Percentiles rank a stretch among this genome's conserved stretches.
Evolutionary conservation across 1,140 invertebrate species (phyloP).

Genomic region (Drosophila prosaltans): DNA sequence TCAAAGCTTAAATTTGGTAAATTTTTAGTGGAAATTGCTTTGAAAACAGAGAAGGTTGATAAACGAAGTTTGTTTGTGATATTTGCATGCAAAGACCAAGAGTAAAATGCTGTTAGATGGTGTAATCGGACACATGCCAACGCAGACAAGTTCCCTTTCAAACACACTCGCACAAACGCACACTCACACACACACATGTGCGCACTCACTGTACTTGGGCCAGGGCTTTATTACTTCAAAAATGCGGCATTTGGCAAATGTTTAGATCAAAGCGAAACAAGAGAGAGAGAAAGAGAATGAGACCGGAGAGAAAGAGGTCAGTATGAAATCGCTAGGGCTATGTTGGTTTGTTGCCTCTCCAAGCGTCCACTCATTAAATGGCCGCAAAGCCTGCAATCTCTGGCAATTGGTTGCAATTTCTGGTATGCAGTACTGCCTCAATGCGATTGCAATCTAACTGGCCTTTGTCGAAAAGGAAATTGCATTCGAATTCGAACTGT

Average conservation of each 20-base stretch:
- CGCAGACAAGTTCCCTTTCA: not conserved
- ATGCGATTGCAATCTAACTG: slow-evolving; percentile 6
- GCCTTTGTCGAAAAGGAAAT: slow-evolving; percentile 42
- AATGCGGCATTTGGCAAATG: slow-evolving; percentile 58
- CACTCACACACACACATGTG: not conserved
- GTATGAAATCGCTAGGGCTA: slow-evolving; percentile 1
- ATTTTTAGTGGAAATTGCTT: not conserved
- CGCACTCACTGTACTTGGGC: not conserved
- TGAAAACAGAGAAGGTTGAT: not conserved
- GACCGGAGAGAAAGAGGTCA: not conserved
- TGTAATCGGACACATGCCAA: slow-evolving; percentile 15
- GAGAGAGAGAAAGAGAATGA: not conserved
- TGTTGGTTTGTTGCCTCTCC: slow-evolving; percentile 11
- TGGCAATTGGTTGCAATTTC: slow-evolving; percentile 39
- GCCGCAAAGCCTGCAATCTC: slow-evolving; percentile 51
- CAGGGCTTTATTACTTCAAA: slow-evolving; percentile 64
- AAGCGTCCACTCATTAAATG: slow-evolving; percentile 51
- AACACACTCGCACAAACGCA: slow-evolving; percentile 7
- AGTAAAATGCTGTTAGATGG: slow-evolving; percentile 16
- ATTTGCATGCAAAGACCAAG: not conserved
- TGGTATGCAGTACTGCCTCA: slow-evolving; percentile 20
- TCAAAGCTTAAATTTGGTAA: not conserved
- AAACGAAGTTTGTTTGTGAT: not conserved
- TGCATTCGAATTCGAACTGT: slow-evolving; percentile 45
- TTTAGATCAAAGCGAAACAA: slow-evolving; percentile 35